phyloP scores from a whole-genome alignment of 2,888 invertebrate species.

The Eumacrocentrus americanus region DNA sequence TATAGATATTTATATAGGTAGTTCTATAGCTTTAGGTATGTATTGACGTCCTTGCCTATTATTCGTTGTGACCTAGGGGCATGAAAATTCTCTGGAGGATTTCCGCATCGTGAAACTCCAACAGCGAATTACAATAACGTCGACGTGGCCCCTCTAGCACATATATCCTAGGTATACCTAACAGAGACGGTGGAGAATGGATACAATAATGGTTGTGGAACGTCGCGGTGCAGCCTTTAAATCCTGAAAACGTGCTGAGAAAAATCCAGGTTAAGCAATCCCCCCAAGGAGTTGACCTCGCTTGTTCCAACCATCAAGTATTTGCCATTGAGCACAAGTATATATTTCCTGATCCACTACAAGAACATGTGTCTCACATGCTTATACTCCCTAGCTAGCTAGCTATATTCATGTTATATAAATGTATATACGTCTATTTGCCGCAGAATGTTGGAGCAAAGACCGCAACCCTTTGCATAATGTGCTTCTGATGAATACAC shows the following conservation, averaged over 20 bases:
- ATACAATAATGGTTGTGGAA: neutral
- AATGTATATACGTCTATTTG: neutral
- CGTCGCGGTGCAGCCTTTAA: neutral
- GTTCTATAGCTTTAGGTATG: no score
- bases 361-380: no score
- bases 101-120: neutral
- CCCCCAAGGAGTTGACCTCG: neutral
- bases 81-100: no score
- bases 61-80: no score
- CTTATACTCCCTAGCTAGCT: no score
- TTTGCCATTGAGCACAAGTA: neutral
- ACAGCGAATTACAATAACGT: neutral
- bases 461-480: neutral
- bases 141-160: neutral
- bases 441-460: neutral
- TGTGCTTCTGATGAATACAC: neutral
- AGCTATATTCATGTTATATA: neutral
- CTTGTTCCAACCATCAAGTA: no score
- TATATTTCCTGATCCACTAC: neutral
- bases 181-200: neutral
- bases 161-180: no score
- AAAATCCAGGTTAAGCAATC: constrained; percentile 14
- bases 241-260: neutral
- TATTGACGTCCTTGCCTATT: no score
- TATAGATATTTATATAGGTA: no score